A percentile compares a stretch with the other conserved stretches of the same genome.
Conservation (phyloP, 2,888 invertebrate genomes). For the Perithous albicinctus region DNA sequence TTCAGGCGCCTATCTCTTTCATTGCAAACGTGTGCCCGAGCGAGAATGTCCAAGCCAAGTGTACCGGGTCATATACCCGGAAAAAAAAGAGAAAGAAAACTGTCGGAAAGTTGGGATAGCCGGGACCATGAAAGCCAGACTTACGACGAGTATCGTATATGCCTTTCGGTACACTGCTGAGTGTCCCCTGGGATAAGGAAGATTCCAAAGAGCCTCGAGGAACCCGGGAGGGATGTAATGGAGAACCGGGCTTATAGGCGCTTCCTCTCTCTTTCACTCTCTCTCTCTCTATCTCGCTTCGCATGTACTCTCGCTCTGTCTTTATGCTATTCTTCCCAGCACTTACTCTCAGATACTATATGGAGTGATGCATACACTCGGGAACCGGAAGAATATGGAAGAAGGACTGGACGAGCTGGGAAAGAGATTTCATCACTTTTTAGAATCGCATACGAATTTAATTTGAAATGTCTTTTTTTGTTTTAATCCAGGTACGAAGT, state of each 20-base stretch:
- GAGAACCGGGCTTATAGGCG: conserved; percentile 32
- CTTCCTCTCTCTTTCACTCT: no score
- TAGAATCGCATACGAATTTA: not conserved
- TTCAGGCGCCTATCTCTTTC: conserved; percentile 14
- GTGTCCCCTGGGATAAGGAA: conserved; percentile 37
- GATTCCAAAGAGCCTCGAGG: conserved; percentile 17
- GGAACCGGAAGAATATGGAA: not conserved
- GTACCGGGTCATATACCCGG: conserved; percentile 7
- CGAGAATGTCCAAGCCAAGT: not conserved
- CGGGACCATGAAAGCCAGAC: conserved; percentile 27
- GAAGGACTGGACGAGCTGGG: not conserved
- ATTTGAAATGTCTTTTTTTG: no score
- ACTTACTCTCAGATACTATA: conserved; percentile 1
- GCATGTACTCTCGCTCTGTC: not conserved
- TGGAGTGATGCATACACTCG: conserved; percentile 15
- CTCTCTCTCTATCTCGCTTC: no score
- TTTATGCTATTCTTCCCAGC: conserved; percentile 8
- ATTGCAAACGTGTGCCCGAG: conserved; percentile 16
- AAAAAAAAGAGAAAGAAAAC: no score
- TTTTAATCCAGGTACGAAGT: no score
- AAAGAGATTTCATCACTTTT: not conserved
- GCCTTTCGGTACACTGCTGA: conserved; percentile 15
- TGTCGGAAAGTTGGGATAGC: conserved; percentile 12
- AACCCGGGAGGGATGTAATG: conserved; percentile 20
- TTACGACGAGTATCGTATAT: conserved; percentile 14